Evolutionary conservation across 1,140 invertebrate genomes (phyloP).

Genomic region (Tetragnatha versicolor): DNA sequence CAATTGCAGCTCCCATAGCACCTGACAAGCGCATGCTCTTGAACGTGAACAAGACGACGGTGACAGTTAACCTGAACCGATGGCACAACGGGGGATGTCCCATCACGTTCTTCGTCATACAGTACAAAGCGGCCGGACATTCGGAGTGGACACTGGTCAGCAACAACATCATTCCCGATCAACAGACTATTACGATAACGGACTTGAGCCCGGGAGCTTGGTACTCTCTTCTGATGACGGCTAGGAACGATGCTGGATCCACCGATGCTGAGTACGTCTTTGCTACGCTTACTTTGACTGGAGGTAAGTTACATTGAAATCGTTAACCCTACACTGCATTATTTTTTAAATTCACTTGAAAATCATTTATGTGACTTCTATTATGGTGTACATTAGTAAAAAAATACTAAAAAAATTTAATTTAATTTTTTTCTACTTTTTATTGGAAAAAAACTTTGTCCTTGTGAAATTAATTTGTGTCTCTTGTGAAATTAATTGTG

Average conservation of each 20-base stretch:
- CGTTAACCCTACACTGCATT: too few species aligned
- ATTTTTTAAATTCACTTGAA: too few species aligned
- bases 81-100: slow-evolving; percentile 96
- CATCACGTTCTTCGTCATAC: slow-evolving; percentile 94
- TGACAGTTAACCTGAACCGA: slow-evolving; percentile 86
- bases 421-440: too few species aligned
- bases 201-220: slow-evolving; percentile 83
- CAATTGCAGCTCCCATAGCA: slow-evolving; percentile 56
- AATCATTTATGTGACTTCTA: too few species aligned
- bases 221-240: slow-evolving; percentile 85
- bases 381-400: too few species aligned
- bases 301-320: too few species aligned
- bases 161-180: slow-evolving; percentile 83
- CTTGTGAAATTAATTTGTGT: too few species aligned
- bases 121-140: slow-evolving; percentile 77
- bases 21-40: slow-evolving; percentile 66
- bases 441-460: too few species aligned
- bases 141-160: slow-evolving; percentile 91
- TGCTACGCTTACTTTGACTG: slow-evolving; percentile 70
- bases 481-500: too few species aligned
- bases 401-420: too few species aligned
- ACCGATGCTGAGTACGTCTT: slow-evolving; percentile 86
- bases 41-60: slow-evolving; percentile 88
- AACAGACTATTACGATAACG: slow-evolving; percentile 60
- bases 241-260: slow-evolving; percentile 90